Evolutionary conservation across 2,888 invertebrate genomes (phyloP).

Genomic region (Heliconius aoede): DNA sequence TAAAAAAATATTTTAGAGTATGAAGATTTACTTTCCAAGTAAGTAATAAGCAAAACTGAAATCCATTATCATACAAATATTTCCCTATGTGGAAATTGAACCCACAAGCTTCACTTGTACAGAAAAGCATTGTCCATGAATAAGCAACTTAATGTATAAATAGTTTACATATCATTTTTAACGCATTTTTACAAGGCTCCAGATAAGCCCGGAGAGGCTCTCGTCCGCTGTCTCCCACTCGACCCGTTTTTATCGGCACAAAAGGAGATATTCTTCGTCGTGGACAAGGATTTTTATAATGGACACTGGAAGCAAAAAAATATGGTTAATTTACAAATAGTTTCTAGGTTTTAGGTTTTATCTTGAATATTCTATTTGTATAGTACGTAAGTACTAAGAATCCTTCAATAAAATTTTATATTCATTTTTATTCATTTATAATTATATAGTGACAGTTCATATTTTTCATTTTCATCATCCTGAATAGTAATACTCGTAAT

Average conservation of each 20-base stretch:
- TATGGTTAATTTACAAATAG: constrained; percentile 1
- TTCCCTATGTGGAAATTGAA: neutral
- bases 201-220: constrained; percentile 35
- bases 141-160: neutral
- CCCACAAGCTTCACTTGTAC: neutral
- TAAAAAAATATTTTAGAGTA: too few species aligned
- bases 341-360: neutral
- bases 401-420: neutral
- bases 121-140: neutral
- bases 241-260: constrained; percentile 35
- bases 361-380: neutral
- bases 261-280: constrained; percentile 39
- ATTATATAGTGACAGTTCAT: neutral
- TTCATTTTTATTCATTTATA: too few species aligned
- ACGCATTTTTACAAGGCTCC: constrained; percentile 23
- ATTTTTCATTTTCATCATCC: constrained; percentile 6
- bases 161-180: constrained; percentile 22
- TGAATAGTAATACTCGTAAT: constrained; percentile 34
- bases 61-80: neutral
- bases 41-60: neutral
- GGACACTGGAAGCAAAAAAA: constrained; percentile 9
- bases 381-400: neutral
- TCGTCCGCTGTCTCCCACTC: constrained; percentile 30
- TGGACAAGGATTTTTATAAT: constrained; percentile 45
- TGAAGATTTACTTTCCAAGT: too few species aligned